Evolutionary conservation across 1,140 invertebrate genomes (phyloP).

Genomic region (Drosophila eugracilis): DNA sequence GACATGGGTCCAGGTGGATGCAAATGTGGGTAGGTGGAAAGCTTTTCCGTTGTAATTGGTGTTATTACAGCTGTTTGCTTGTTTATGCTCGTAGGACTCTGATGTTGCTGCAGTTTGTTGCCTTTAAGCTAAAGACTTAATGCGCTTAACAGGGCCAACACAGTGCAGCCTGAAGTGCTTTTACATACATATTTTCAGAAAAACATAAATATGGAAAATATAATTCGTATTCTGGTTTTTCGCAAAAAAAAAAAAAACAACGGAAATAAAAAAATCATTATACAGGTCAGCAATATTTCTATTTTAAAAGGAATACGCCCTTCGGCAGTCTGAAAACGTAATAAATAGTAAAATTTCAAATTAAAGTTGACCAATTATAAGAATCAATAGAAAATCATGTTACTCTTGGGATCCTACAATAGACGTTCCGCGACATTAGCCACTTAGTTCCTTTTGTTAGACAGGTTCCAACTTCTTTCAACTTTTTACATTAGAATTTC

Average conservation of each 20-base stretch:
- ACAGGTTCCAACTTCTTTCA: slow-evolving; percentile 17
- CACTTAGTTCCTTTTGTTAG: slow-evolving; percentile 8
- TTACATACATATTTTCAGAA: slow-evolving; percentile 1
- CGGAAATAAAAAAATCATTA: too few relatives aligned
- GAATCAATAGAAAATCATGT: neutral
- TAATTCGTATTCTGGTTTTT: neutral
- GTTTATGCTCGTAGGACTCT: slow-evolving; percentile 20
- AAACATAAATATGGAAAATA: slow-evolving; percentile 47
- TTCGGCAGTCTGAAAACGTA: too few relatives aligned
- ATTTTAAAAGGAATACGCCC: neutral
- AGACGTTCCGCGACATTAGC: slow-evolving; percentile 17
- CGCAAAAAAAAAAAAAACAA: slow-evolving; percentile 1
- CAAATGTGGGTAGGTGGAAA: slow-evolving; percentile 10
- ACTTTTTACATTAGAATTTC: slow-evolving; percentile 21
- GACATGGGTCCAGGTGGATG: slow-evolving; percentile 20
- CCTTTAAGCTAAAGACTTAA: slow-evolving; percentile 77
- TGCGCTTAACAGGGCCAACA: slow-evolving; percentile 60
- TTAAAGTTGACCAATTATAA: neutral
- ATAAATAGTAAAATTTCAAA: neutral
- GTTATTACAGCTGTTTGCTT: slow-evolving; percentile 45
- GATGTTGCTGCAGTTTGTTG: slow-evolving; percentile 32
- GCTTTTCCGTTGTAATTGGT: slow-evolving; percentile 61
- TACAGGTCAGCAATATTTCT: too few relatives aligned
- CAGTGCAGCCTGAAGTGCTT: slow-evolving; percentile 16
- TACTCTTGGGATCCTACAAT: neutral